Percentiles rank a stretch among this genome's conserved stretches.
Evolutionary conservation across 2,113 vertebrate species (phyloP).

Genomic region (Prionailurus bengalensis): DNA sequence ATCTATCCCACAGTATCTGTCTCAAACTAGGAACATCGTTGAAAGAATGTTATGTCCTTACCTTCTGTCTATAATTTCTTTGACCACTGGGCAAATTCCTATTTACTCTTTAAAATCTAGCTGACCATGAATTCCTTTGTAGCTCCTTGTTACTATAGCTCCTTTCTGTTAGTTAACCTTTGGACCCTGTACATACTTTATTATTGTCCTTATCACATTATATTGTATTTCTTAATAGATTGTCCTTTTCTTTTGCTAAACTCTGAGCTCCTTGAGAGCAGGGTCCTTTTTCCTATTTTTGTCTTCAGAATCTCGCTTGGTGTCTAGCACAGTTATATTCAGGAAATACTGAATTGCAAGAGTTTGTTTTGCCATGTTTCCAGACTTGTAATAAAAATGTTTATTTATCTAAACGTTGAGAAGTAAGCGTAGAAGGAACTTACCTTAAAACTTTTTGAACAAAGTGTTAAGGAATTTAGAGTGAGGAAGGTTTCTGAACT

Average conservation of each 20-base stretch:
- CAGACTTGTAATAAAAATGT: not conserved
- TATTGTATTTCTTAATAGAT: not conserved
- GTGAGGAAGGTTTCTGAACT: not conserved
- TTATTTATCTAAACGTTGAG: not conserved
- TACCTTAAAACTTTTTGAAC: not conserved
- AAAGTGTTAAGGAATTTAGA: not conserved
- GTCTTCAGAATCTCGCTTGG: not conserved
- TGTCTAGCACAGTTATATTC: not conserved
- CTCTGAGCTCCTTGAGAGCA: not conserved
- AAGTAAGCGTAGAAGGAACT: not conserved
- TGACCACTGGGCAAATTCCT: not conserved
- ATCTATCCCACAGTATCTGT: not conserved
- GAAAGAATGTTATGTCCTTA: conserved; percentile 3
- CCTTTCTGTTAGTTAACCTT: not conserved
- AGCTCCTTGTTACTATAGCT: not conserved
- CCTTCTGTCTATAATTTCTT: not conserved
- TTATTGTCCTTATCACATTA: not conserved
- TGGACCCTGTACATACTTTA: not conserved
- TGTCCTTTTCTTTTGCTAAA: not conserved
- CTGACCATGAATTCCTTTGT: not conserved
- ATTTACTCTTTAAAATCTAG: not conserved
- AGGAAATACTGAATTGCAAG: not conserved
- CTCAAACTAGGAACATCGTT: not conserved
- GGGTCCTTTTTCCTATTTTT: not conserved
- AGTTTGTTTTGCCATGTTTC: not conserved